A percentile compares a stretch with the other conserved stretches of the same genome.
These are phyloP conservation scores for Porites divaricata DNA, from an alignment of 92 coral and sea anemone genomes.

Conservation along the genomic window DNA sequence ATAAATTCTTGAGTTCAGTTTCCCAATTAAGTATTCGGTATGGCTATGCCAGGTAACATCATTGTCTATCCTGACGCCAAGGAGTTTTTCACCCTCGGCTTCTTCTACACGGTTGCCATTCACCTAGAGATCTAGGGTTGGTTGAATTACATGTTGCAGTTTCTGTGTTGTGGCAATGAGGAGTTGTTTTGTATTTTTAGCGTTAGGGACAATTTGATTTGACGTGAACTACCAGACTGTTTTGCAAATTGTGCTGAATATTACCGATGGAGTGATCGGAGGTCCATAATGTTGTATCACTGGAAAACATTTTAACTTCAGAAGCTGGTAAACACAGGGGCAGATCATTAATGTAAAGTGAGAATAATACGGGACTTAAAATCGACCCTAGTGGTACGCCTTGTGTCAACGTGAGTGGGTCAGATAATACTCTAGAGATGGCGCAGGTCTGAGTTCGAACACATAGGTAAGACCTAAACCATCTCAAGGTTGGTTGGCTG, in stretches of 20 bases:
- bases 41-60: too few relatives aligned
- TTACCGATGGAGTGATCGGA: too few relatives aligned
- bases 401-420: too few relatives aligned
- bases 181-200: slow-evolving; percentile 42
- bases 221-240: too few relatives aligned
- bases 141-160: neutral
- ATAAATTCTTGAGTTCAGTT: too few relatives aligned
- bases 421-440: neutral
- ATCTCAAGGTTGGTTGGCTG: slow-evolving; percentile 28
- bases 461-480: slow-evolving; percentile 46
- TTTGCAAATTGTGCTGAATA: too few relatives aligned
- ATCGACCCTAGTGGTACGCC: too few relatives aligned
- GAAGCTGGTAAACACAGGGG: too few relatives aligned
- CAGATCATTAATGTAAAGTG: too few relatives aligned
- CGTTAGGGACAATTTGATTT: slow-evolving; percentile 16
- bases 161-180: slow-evolving; percentile 31
- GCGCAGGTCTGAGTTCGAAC: slow-evolving; percentile 31
- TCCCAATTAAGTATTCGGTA: too few relatives aligned
- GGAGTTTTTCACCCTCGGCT: slow-evolving; percentile 15
- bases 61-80: neutral
- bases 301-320: neutral
- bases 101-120: slow-evolving; percentile 29
- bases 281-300: neutral
- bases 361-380: too few relatives aligned
- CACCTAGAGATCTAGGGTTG: slow-evolving; percentile 14